Conservation (phyloP, 2,888 invertebrate species). For the Lithophane socia region DNA sequence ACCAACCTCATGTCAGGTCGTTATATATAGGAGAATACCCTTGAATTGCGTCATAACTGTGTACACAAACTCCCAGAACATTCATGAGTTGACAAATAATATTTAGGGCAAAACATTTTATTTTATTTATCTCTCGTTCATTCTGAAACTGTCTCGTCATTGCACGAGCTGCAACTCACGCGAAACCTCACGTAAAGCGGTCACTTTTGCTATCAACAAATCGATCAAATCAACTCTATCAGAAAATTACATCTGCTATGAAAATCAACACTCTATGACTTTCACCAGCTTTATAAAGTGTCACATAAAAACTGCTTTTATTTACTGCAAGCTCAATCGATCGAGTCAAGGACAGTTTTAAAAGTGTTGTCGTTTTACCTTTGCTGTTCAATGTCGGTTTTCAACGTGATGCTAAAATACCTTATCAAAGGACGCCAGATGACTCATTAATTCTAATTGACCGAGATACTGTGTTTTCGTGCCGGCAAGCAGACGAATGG, state of each 20-base stretch:
- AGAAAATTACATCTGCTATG: slow-evolving; percentile 17
- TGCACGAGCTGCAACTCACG: slow-evolving; percentile 15
- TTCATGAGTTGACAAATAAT: slow-evolving; percentile 31
- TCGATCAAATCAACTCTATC: slow-evolving; percentile 13
- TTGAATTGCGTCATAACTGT: slow-evolving; percentile 13
- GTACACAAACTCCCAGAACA: slow-evolving; percentile 10
- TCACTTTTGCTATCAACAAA: slow-evolving; percentile 13
- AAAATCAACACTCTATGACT: slow-evolving; percentile 1
- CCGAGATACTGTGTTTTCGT: slow-evolving; percentile 7
- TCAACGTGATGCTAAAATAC: slow-evolving; percentile 17
- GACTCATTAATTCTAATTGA: slow-evolving; percentile 32
- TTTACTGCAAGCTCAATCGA: slow-evolving; percentile 17
- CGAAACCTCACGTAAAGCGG: background rate
- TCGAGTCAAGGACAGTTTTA: slow-evolving; percentile 48
- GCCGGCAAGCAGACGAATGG: slow-evolving; percentile 1
- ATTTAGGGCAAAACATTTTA: slow-evolving; percentile 10
- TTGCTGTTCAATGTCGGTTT: slow-evolving; percentile 42
- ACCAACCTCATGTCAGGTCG: background rate
- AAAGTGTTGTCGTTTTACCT: slow-evolving; percentile 46
- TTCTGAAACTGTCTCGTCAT: slow-evolving; percentile 29
- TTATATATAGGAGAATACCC: background rate
- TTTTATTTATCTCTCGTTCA: background rate
- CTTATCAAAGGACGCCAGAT: slow-evolving; percentile 4
- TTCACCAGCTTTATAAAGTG: background rate
- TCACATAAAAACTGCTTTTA: slow-evolving; percentile 13